These are phyloP conservation scores for Cheilosia pagana DNA, from an alignment of 2,888 invertebrate species.

Conservation along the genomic window DNA sequence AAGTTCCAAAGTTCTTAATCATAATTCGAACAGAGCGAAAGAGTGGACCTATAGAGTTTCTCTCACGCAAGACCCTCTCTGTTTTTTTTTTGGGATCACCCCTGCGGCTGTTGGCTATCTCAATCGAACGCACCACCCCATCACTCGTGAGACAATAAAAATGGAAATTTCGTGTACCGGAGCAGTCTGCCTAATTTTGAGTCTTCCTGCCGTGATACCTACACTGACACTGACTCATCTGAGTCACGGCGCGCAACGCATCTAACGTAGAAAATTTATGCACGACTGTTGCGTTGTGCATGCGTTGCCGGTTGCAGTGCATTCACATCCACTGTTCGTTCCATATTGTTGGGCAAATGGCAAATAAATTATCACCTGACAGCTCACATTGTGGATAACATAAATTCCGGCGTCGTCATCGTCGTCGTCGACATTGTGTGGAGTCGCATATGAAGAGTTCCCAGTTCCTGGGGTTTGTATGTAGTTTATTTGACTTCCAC, in stretches of 20 bases:
- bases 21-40: constrained; percentile 25
- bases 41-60: not conserved
- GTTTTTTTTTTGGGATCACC: not conserved
- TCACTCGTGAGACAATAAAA: constrained; percentile 74
- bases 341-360: constrained; percentile 75
- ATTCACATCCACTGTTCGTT: constrained; percentile 59
- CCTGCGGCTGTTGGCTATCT: constrained; percentile 54
- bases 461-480: not conserved
- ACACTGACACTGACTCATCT: not conserved
- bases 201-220: constrained; percentile 52
- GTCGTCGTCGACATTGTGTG: constrained; percentile 56
- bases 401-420: constrained; percentile 72
- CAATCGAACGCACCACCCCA: constrained; percentile 74
- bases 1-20: constrained; percentile 19
- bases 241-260: constrained; percentile 29
- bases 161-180: constrained; percentile 56
- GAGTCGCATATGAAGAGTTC: constrained; percentile 7
- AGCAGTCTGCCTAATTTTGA: constrained; percentile 35
- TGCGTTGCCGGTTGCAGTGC: constrained; percentile 42
- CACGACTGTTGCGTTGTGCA: constrained; percentile 70
- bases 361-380: constrained; percentile 76
- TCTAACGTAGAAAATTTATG: constrained; percentile 70
- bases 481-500: constrained; percentile 53
- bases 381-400: constrained; percentile 74
- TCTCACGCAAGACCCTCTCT: constrained; percentile 36